Percentiles rank a stretch among this genome's conserved stretches.
Evolutionary conservation across 2,888 invertebrate species (phyloP).

Genomic region (Drosophila trichaetosa): DNA sequence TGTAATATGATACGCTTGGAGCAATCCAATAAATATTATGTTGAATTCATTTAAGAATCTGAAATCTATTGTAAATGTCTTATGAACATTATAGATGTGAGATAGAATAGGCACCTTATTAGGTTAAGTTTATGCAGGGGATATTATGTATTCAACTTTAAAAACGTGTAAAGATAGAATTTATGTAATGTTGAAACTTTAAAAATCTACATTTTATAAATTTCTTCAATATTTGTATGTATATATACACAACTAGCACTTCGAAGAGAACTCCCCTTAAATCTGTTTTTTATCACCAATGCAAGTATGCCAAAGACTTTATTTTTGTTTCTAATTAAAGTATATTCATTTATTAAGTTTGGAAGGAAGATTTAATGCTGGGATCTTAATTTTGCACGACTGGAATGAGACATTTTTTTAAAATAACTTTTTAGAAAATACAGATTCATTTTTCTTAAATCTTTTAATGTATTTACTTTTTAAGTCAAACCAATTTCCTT

Average conservation of each 20-base stretch:
- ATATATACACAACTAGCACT: no score
- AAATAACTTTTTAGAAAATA: background rate
- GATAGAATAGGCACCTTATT: background rate
- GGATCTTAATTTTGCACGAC: background rate
- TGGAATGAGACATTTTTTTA: background rate
- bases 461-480: background rate
- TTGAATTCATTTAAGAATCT: background rate
- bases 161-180: background rate
- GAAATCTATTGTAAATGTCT: background rate
- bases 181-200: background rate
- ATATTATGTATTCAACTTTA: background rate
- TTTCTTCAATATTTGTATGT: background rate
- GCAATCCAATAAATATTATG: background rate
- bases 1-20: slow-evolving; percentile 19
- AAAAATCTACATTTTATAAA: background rate
- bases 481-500: background rate
- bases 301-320: background rate
- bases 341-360: background rate
- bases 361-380: background rate
- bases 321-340: background rate
- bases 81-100: background rate
- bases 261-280: background rate
- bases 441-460: background rate
- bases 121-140: background rate
- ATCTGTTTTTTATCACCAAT: background rate